phyloP scores from a whole-genome alignment of 2,888 invertebrate species.

The Amblyjoppa proteus region DNA sequence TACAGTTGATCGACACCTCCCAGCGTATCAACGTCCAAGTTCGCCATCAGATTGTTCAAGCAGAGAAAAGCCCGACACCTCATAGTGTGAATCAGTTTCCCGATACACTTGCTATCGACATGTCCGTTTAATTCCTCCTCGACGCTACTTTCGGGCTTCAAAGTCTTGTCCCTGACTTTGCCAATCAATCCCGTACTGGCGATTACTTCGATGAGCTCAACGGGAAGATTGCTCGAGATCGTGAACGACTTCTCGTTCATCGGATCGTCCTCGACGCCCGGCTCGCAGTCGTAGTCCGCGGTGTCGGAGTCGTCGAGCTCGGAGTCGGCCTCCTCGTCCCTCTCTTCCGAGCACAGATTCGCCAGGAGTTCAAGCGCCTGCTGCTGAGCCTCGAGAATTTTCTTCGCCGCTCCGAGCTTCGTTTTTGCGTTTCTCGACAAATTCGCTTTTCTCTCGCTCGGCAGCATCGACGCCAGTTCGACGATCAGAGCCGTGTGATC shows the following conservation, averaged over 20 bases:
- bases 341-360: conserved; percentile 89
- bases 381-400: conserved; percentile 89
- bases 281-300: conserved; percentile 82
- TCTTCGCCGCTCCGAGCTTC: conserved; percentile 86
- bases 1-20: conserved; percentile 88
- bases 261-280: conserved; percentile 76
- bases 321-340: conserved; percentile 83
- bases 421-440: conserved; percentile 85
- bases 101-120: conserved; percentile 85
- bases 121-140: conserved; percentile 86
- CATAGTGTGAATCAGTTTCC: conserved; percentile 86
- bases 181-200: conserved; percentile 87
- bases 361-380: conserved; percentile 90
- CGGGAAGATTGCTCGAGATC: conserved; percentile 86
- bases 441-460: conserved; percentile 84
- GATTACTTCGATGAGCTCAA: conserved; percentile 88
- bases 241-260: conserved; percentile 79
- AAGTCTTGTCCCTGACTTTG: conserved; percentile 87
- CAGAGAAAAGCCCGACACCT: conserved; percentile 90
- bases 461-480: conserved; percentile 86
- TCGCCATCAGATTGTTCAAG: conserved; percentile 89
- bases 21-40: conserved; percentile 88
- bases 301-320: conserved; percentile 84
- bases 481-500: conserved; percentile 86
- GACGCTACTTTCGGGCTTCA: conserved; percentile 86